Evolutionary conservation across 2,797 vertebrate genomes (phyloP).

Genomic region (Cossypha heuglini): DNA sequence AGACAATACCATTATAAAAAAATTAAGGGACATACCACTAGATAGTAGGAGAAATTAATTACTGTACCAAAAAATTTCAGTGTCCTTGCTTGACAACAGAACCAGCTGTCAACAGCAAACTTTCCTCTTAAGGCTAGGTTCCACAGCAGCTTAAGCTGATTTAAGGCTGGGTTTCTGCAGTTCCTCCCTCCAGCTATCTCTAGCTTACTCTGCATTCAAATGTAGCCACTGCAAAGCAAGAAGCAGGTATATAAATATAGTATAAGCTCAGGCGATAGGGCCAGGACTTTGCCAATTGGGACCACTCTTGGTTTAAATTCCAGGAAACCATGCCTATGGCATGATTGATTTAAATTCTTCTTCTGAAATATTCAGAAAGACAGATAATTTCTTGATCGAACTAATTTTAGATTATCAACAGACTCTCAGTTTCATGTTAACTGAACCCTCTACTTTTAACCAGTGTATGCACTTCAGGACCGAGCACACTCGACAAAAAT

Average conservation of each 20-base stretch:
- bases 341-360: not conserved
- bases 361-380: not conserved
- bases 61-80: not conserved
- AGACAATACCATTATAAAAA: not conserved
- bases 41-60: not conserved
- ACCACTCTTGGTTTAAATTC: not conserved
- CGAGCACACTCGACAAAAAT: not conserved
- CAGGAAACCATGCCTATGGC: not conserved
- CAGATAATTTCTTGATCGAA: not conserved
- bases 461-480: not conserved
- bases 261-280: rapidly evolving
- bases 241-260: not conserved
- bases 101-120: not conserved
- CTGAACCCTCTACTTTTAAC: not conserved
- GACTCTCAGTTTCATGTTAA: not conserved
- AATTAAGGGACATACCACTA: not conserved
- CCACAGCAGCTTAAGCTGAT: not conserved
- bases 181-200: not conserved
- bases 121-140: not conserved
- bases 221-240: not conserved
- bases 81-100: not conserved
- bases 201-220: not conserved
- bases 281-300: not conserved
- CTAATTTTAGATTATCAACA: not conserved
- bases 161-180: not conserved